phyloP scores from a whole-genome alignment of 2,797 vertebrate species.

The Micromesistius poutassou region DNA sequence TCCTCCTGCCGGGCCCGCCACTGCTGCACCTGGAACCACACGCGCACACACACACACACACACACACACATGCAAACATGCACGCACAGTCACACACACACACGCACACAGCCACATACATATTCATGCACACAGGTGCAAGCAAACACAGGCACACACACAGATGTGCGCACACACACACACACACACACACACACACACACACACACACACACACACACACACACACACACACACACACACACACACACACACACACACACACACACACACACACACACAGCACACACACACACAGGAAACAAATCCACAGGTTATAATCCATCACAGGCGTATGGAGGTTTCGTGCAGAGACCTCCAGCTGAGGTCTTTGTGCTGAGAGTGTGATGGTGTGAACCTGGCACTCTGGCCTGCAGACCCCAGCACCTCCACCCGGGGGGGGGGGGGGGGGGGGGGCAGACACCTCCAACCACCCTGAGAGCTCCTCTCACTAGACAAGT shows the following conservation, averaged over 20 bases:
- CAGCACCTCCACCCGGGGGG: background rate
- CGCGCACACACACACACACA: background rate
- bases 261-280: constrained; percentile 21
- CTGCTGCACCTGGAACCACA: constrained; percentile 75
- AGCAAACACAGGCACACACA: constrained; percentile 31
- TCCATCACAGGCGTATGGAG: constrained; percentile 30
- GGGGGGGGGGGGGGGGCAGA: too few species aligned
- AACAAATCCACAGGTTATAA: constrained; percentile 18
- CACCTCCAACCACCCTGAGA: background rate
- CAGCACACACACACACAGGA: constrained; percentile 26
- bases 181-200: constrained; percentile 33
- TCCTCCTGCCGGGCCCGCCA: constrained; percentile 87
- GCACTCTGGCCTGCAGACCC: background rate
- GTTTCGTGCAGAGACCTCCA: constrained; percentile 18
- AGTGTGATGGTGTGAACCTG: constrained; percentile 23
- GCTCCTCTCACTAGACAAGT: too few species aligned
- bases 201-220: constrained; percentile 30
- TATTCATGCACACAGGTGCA: constrained; percentile 27
- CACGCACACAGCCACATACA: constrained; percentile 31
- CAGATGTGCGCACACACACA: constrained; percentile 25
- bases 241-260: constrained; percentile 32
- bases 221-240: constrained; percentile 29
- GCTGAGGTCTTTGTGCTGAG: constrained; percentile 25
- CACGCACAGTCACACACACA: constrained; percentile 27
- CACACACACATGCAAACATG: constrained; percentile 13